Evolutionary conservation across 2,797 vertebrate species (phyloP), one percentile per base, ranked within the genome.

Genomic region (Pteropus rufus): DNA sequence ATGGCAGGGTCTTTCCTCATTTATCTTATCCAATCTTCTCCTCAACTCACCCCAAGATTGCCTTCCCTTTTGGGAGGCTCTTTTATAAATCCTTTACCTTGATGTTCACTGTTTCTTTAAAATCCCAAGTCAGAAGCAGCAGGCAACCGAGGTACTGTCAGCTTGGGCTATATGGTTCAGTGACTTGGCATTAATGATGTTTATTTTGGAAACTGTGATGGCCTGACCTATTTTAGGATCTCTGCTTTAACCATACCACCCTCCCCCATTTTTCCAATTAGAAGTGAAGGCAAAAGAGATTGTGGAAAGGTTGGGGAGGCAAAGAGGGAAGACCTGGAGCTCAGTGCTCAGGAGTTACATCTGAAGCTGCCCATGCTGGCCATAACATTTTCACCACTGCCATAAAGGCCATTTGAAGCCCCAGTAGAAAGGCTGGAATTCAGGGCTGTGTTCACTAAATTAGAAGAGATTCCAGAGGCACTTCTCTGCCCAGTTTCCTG

Each of bases 141-240:
- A 94, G 96, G 97, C 95, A 93, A 73, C 89, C 16, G 49, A 91
- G 89, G 77, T 64, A 39, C 96, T 95, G 97, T 97, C 98, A 98
- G 97, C 96, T 97, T 39, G 0, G 77, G 2, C 93, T 97, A 0
- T 65, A 82, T 96, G 97, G 97, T 96, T 98, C 98, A 97, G 96
- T 90, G 98, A 97, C 79, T 97, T 98, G 97, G 97, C 93, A 3
- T 80, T 96, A 93, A 95, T 12, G 62, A 93, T 46, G 54, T 97
- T 98, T 98, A 95, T 95, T 97, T 97, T 98, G 97, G 98, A 98
- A 97, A 91, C 94, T 54, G 19, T 39, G 96, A 96, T 86, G 73
- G 29, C 41, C 97, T 98, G 98, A 97, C 97, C 98, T 98, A 97
- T 97, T 98, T 98, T 98, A 84, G 96, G 97, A 95, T 97, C 95